Conservation (phyloP, 2,888 invertebrate genomes). For the Halictus quadricinctus region DNA sequence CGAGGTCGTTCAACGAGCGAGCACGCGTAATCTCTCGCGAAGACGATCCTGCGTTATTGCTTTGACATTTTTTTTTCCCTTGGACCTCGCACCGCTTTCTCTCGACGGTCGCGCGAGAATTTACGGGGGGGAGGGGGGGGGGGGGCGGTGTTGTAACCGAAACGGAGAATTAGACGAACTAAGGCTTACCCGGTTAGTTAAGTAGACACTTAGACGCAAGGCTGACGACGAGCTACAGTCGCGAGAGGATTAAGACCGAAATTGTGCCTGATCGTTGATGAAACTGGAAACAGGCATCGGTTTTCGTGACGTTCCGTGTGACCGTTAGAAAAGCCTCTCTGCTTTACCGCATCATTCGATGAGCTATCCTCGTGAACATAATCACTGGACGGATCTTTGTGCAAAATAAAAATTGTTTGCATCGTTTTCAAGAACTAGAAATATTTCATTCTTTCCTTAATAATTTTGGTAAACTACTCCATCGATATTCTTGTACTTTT, state of each 20-base stretch:
- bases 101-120: background rate
- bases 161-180: background rate
- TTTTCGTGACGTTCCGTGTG: background rate
- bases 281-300: constrained; percentile 39
- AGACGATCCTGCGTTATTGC: constrained; percentile 30
- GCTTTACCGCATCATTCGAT: background rate
- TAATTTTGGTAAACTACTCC: too few relatives aligned
- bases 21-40: background rate
- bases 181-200: constrained; percentile 50
- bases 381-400: background rate
- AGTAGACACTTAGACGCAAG: constrained; percentile 60
- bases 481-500: too few relatives aligned
- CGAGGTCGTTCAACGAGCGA: constrained; percentile 2
- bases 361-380: background rate
- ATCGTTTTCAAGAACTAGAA: too few relatives aligned
- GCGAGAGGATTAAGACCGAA: constrained; percentile 57
- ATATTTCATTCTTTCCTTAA: background rate
- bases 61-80: constrained; percentile 18
- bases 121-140: background rate
- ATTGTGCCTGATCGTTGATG: constrained; percentile 17
- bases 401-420: background rate
- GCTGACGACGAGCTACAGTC: constrained; percentile 44
- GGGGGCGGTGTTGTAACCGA: constrained; percentile 8
- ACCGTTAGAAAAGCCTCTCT: background rate
- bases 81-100: background rate